These are phyloP conservation scores for Carpatolechia fugitivella DNA, from an alignment of 2,888 invertebrate species.

Conservation along the genomic window DNA sequence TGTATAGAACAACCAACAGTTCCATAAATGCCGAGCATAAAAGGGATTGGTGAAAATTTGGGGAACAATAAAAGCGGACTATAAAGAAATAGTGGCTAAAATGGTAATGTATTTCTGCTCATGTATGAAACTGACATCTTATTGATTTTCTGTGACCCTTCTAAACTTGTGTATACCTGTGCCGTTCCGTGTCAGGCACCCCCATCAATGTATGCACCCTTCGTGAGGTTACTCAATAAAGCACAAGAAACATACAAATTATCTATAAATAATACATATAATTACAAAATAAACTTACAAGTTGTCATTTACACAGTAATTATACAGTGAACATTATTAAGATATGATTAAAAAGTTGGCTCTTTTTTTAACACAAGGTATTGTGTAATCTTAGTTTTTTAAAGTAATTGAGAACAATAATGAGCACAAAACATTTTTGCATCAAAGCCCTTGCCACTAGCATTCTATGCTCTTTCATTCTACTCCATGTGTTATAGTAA, in stretches of 20 bases:
- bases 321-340: not conserved
- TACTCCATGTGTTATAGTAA: not conserved
- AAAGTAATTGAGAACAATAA: not conserved
- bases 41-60: too few species aligned
- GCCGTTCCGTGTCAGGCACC: slow-evolving; percentile 26
- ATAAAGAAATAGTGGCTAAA: too few species aligned
- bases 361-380: not conserved
- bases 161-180: slow-evolving; percentile 15
- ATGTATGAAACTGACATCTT: not conserved
- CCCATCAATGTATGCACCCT: slow-evolving; percentile 27
- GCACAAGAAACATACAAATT: slow-evolving; percentile 25
- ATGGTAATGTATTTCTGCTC: too few species aligned
- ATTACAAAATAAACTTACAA: slow-evolving; percentile 24
- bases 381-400: not conserved
- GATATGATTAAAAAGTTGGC: not conserved
- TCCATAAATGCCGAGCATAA: too few species aligned
- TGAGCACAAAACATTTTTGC: slow-evolving; percentile 11
- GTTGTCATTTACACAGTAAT: slow-evolving; percentile 3
- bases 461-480: not conserved
- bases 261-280: slow-evolving; percentile 34
- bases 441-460: not conserved
- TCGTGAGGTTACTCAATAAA: slow-evolving; percentile 34
- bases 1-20: too few species aligned
- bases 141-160: slow-evolving; percentile 15
- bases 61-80: too few species aligned